Evolutionary conservation across 2,113 vertebrate genomes (phyloP).

Genomic region (Hirundichthys speculiger): DNA sequence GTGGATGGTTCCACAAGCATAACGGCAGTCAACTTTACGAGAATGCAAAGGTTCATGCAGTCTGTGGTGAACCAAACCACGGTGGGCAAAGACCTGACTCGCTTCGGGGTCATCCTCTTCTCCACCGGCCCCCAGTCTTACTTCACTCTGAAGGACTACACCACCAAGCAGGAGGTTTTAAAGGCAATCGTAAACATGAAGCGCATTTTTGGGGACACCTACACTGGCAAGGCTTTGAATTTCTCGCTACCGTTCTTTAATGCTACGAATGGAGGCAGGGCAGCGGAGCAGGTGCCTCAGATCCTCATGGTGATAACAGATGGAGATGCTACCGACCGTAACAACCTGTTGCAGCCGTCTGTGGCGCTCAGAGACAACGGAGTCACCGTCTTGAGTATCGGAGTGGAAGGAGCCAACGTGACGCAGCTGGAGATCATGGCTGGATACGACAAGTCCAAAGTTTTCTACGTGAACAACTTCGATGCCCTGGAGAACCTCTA

Average conservation of each 20-base stretch:
- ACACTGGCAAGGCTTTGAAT: conserved; percentile 75
- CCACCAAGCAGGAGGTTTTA: conserved; percentile 60
- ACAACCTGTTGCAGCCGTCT: conserved; percentile 44
- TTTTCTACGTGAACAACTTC: conserved; percentile 78
- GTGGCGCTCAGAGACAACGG: conserved; percentile 49
- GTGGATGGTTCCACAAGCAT: conserved; percentile 80
- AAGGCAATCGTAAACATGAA: conserved; percentile 65
- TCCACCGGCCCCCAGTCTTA: conserved; percentile 32
- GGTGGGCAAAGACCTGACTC: conserved; percentile 73
- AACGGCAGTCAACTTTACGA: conserved; percentile 56
- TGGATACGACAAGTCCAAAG: conserved; percentile 46
- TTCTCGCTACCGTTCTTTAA: conserved; percentile 74
- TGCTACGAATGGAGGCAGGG: conserved; percentile 66
- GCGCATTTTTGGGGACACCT: conserved; percentile 47
- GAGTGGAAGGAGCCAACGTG: conserved; percentile 68
- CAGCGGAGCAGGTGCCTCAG: conserved; percentile 59
- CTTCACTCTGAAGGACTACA: conserved; percentile 71
- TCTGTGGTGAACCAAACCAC: conserved; percentile 79
- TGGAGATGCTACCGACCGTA: conserved; percentile 69
- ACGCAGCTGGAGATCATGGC: conserved; percentile 77
- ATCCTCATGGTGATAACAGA: conserved; percentile 85
- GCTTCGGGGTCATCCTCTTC: conserved; percentile 79
- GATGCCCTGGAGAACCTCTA: conserved; percentile 70
- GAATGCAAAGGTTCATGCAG: conserved; percentile 79
- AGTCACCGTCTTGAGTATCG: conserved; percentile 79